phyloP scores from a whole-genome alignment of 2,113 vertebrate genomes.

The Capreolus pygargus region DNA sequence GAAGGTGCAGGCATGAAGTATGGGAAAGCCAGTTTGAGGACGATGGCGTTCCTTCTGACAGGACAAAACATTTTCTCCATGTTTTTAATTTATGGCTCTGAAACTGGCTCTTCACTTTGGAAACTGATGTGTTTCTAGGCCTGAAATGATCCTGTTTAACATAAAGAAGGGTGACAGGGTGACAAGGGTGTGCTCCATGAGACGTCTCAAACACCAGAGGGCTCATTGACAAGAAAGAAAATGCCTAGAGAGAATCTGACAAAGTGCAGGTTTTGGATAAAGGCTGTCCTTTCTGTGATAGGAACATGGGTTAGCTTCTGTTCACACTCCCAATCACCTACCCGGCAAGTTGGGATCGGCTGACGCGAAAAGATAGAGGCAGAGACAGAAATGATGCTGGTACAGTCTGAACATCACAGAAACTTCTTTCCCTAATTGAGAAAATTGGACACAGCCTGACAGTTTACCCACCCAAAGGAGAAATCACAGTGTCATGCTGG shows the following conservation, averaged over 20 bases:
- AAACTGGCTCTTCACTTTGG: slow-evolving; percentile 23
- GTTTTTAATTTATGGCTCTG: slow-evolving; percentile 54
- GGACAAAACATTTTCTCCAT: slow-evolving; percentile 33
- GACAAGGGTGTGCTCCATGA: neutral
- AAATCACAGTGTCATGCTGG: neutral
- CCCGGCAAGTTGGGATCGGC: neutral
- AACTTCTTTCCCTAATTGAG: neutral
- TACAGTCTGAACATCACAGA: neutral
- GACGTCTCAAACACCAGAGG: neutral
- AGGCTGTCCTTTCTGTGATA: neutral
- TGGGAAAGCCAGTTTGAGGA: neutral
- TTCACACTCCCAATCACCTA: neutral
- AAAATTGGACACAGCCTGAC: neutral
- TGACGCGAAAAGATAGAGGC: neutral
- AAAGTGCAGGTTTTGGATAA: neutral
- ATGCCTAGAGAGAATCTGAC: neutral
- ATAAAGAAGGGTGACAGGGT: neutral
- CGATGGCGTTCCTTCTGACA: neutral
- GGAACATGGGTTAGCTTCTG: neutral
- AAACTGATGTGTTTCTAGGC: slow-evolving; percentile 45
- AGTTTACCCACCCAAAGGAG: neutral
- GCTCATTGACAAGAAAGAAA: neutral
- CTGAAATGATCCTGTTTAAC: slow-evolving; percentile 3
- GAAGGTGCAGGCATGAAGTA: slow-evolving; percentile 21
- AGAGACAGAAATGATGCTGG: neutral